Percentiles rank a stretch among this genome's conserved stretches.
These are phyloP conservation scores for Festucalex cinctus DNA, from an alignment of 2,113 vertebrate genomes.

Conservation along the genomic window DNA sequence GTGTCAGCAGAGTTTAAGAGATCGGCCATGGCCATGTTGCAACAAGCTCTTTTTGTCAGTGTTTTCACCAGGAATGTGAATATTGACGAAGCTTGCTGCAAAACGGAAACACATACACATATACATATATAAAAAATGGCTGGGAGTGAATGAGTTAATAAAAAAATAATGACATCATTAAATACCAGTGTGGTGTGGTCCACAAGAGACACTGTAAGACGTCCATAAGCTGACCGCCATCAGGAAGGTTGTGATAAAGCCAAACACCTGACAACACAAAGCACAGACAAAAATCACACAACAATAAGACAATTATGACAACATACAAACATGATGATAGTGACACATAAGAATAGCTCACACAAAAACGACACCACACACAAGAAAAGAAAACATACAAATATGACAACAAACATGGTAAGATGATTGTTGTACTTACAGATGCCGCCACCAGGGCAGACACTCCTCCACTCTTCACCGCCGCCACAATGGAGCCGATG, in stretches of 20 bases:
- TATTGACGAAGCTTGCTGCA: too few species aligned
- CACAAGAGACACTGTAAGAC: constrained; percentile 84
- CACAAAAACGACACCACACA: not conserved
- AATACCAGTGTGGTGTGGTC: constrained; percentile 80
- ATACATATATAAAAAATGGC: too few species aligned
- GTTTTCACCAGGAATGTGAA: too few species aligned
- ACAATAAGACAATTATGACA: not conserved
- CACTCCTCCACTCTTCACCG: constrained; percentile 65
- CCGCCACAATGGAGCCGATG: constrained; percentile 83
- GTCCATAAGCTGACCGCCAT: constrained; percentile 84
- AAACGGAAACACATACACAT: too few species aligned
- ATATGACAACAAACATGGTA: not conserved
- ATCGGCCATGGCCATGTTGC: too few species aligned
- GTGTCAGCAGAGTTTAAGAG: too few species aligned
- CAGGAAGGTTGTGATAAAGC: constrained; percentile 86
- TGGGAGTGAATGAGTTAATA: too few species aligned
- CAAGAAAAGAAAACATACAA: not conserved
- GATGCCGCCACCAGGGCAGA: constrained; percentile 78
- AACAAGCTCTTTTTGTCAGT: too few species aligned
- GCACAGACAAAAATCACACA: not conserved
- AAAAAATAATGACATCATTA: not conserved
- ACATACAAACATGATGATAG: not conserved
- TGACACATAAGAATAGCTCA: not conserved
- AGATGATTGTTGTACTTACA: constrained; percentile 56
- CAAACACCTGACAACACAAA: constrained; percentile 77